Base-by-base conservation (phyloP, 1,140 invertebrate species). In the Anoplolepis gracilipes region DNA sequence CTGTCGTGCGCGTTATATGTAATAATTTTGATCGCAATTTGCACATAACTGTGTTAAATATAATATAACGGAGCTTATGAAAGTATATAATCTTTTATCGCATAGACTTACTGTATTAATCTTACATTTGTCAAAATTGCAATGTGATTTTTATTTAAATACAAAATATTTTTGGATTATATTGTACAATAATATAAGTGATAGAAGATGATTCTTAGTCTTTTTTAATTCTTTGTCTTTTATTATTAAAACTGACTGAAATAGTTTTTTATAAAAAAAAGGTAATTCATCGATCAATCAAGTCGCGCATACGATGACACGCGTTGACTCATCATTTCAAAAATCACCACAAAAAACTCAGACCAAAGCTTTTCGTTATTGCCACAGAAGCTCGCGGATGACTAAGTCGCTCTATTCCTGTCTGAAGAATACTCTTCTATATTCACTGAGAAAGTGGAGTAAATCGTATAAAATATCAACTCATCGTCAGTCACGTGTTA, bases 381-480 rank as follows among this genome's bases (percentile, higher is more conserved):
- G 46, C 77, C 13, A 30, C 36, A 84, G 75, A 88, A 84, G 77
- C 70, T 85, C 72, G 65, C n/a, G 76, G 79, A 89, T 89, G 90
- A 91, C 87, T 91, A 89, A 91, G 84, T 77, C 62, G 49, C 78
- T 84, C 90, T 91, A 91, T 91, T 91, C 75, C 70, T 85, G 79
- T 90, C 84, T 73, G 70, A 86, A 88, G 62, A 57, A 69, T 90
- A 77, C 49, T 87, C 88, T 76, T 86, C 77, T 90, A 62, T 90
- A 87, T 90, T 77, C 70, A 86, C 85, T 89, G 85, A 73, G 88
- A 90, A 90, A 90, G 84, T 90, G 85, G 86, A 78, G 59, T 90
- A 90, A 86, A 85, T 70, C 57, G 46, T 78, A 86, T 67, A 61
- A 86, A 86, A 89, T 88, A 89, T 87, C 59, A 86, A 85, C 77